phyloP scores from a whole-genome alignment of 1,140 invertebrate species.

The Zaprionus nigranus region DNA sequence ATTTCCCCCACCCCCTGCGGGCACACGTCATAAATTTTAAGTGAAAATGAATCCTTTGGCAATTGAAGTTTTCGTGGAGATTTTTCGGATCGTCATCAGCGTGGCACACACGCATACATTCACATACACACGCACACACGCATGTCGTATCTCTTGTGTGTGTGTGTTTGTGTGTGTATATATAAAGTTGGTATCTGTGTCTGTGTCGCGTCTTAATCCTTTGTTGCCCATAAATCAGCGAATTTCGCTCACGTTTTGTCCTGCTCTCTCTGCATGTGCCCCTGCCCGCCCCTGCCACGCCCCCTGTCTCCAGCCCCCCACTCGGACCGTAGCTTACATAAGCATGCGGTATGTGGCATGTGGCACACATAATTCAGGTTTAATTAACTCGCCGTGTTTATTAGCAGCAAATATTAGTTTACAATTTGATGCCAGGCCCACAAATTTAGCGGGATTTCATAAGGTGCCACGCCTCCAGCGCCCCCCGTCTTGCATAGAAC shows the following conservation, averaged over 20 bases:
- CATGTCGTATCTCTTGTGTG: background rate
- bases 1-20: background rate
- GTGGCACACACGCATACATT: constrained; percentile 27
- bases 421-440: constrained; percentile 64
- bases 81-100: constrained; percentile 73
- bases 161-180: background rate
- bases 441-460: constrained; percentile 55
- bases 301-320: background rate
- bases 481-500: background rate
- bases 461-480: background rate
- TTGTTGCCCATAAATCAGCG: constrained; percentile 82
- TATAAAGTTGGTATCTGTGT: background rate
- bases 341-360: constrained; percentile 45
- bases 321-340: constrained; percentile 25
- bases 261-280: constrained; percentile 57
- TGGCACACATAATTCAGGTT: constrained; percentile 79
- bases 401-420: constrained; percentile 83
- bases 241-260: constrained; percentile 70
- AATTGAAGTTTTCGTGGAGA: constrained; percentile 79
- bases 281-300: constrained; percentile 38
- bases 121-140: constrained; percentile 18
- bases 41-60: constrained; percentile 82
- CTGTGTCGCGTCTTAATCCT: constrained; percentile 74
- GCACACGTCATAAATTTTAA: constrained; percentile 79
- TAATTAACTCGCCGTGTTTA: constrained; percentile 81